Conservation (phyloP, 2,797 vertebrate genomes). For the Pyrocephalus nanus region DNA sequence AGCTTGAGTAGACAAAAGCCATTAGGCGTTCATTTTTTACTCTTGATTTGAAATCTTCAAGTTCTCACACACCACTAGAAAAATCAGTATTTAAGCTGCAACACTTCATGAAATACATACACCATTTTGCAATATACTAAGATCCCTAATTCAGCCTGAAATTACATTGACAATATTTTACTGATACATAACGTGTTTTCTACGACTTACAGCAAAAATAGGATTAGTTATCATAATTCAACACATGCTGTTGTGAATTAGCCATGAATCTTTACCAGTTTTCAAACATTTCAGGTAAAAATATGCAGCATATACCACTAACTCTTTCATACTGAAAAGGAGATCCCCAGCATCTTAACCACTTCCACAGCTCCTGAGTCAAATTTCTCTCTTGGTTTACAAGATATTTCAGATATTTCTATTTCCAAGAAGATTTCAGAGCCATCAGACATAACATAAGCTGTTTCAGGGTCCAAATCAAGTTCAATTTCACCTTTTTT, state of each 20-base stretch:
- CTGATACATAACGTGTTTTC: background rate
- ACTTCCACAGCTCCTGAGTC: background rate
- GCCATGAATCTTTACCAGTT: background rate
- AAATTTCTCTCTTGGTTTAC: background rate
- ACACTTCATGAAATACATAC: background rate
- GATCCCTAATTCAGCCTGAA: background rate
- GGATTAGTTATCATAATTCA: background rate
- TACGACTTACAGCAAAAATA: background rate
- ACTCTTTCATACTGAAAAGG: background rate
- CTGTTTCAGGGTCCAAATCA: background rate
- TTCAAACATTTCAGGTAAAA: background rate
- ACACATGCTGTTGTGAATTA: background rate
- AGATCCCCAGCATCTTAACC: background rate
- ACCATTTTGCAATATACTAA: background rate
- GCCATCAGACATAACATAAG: background rate
- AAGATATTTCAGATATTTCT: background rate
- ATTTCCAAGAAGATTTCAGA: background rate
- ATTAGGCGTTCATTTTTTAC: background rate
- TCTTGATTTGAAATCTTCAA: background rate
- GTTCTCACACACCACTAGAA: background rate
- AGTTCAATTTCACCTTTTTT: background rate
- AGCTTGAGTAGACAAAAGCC: background rate
- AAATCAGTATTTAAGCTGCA: background rate
- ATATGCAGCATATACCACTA: background rate
- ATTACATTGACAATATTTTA: background rate